These are phyloP conservation scores for Mizuhopecten yessoensis DNA, from an alignment of 1,140 invertebrate genomes.

Conservation along the genomic window DNA sequence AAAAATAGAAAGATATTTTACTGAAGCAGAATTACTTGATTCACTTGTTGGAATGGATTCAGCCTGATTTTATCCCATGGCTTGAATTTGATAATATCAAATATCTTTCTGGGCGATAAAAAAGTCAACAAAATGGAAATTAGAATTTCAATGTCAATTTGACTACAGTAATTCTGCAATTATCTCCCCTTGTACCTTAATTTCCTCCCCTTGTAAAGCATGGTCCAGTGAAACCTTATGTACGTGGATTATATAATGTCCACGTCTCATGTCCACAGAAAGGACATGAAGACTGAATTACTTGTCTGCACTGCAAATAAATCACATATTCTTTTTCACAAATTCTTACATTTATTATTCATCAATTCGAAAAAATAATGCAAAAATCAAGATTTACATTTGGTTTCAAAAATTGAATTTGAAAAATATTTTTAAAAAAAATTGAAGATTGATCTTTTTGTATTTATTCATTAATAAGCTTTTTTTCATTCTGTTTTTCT, in stretches of 20 bases:
- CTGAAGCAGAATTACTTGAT: background rate
- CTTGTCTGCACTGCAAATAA: background rate
- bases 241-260: background rate
- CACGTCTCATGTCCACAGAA: background rate
- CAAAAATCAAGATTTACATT: too few species aligned
- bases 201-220: constrained; percentile 5
- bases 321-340: background rate
- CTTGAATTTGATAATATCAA: too few species aligned
- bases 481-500: background rate
- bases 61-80: too few species aligned
- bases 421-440: too few species aligned
- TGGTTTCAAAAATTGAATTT: too few species aligned
- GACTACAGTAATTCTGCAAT: background rate
- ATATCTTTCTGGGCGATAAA: too few species aligned
- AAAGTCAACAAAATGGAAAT: too few species aligned
- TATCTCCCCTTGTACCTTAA: background rate
- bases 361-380: too few species aligned
- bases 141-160: too few species aligned
- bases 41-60: too few species aligned
- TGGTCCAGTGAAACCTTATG: background rate
- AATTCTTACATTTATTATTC: too few species aligned
- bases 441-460: background rate
- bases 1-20: too few species aligned
- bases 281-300: background rate
- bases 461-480: background rate